Evolutionary conservation across 2,113 vertebrate genomes (phyloP), one percentile per base, ranked within the genome.

Genomic region (Tupaia tana): DNA sequence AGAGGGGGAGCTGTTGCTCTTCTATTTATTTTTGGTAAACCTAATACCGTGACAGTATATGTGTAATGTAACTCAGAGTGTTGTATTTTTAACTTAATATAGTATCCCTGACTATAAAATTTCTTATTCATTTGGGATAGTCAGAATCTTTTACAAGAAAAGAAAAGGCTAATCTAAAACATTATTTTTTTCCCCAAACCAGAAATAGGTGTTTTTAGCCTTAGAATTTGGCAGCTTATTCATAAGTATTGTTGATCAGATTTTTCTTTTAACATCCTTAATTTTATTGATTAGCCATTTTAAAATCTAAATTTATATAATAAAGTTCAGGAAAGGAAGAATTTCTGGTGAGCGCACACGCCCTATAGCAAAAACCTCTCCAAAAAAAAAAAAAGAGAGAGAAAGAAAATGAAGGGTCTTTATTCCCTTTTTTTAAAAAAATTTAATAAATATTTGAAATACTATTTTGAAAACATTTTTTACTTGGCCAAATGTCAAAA

Each of bases 391-490:
- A n/a, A n/a, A n/a, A n/a, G n/a, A n/a, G n/a, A n/a, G n/a, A n/a
- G n/a, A n/a, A n/a, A 95, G 7, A 90, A 27, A 81, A 25, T 93
- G 69, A 73, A 59, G 15, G 25, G 66, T 84, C 27, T 64, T 34
- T 43, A 3, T 86, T 75, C 75, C 8, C 70, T 64, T 64, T 85
- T 77, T 59, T 59, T 31, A n/a, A n/a, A n/a, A n/a, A n/a, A 93
- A 94, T 70, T 82, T 43, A 87, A 6, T 81, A 52, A 80, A 56
- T 86, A 91, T 69, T 93, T 92, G 56, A 84, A 78, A 75, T 94
- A 86, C 27, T 27, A 90, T 73, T 78, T 96, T 92, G 14, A 85
- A 96, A 90, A 77, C 25, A 43, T 43, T 52, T 78, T 43, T 91
- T 67, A 93, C 27, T 94, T 89, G 73, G 6, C 29, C 31, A 84